Conservation (phyloP, 2,113 vertebrate genomes). For the Indri indri region DNA sequence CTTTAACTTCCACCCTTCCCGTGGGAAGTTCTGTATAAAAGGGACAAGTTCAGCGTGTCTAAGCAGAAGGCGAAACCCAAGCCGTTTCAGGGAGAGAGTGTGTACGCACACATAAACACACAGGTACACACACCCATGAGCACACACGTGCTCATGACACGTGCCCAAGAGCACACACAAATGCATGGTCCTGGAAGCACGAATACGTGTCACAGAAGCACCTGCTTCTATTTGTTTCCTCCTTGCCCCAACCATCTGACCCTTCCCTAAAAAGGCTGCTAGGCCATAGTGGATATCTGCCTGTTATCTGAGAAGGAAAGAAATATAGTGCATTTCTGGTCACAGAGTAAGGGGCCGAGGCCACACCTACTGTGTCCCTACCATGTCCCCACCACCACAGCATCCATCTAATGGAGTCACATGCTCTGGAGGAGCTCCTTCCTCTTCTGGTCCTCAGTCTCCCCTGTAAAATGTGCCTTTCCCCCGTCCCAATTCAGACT, state of each 20-base stretch:
- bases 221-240: not conserved
- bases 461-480: too few species aligned
- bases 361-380: not conserved
- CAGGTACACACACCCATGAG: too few species aligned
- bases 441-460: not conserved
- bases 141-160: not conserved
- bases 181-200: not conserved
- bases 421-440: not conserved
- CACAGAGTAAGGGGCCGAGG: not conserved
- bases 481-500: not conserved
- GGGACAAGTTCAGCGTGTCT: not conserved
- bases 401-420: too few species aligned
- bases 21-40: not conserved
- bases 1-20: not conserved
- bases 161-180: not conserved
- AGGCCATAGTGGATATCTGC: not conserved
- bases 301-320: not conserved
- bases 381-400: too few species aligned
- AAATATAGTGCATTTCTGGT: not conserved
- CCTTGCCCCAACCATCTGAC: not conserved
- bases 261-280: not conserved
- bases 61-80: not conserved
- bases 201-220: accelerated
- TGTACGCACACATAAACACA: not conserved
- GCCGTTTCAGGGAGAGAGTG: not conserved